Evolutionary conservation across 1,140 invertebrate species (phyloP).

Genomic region (Andrena cerasifolii): DNA sequence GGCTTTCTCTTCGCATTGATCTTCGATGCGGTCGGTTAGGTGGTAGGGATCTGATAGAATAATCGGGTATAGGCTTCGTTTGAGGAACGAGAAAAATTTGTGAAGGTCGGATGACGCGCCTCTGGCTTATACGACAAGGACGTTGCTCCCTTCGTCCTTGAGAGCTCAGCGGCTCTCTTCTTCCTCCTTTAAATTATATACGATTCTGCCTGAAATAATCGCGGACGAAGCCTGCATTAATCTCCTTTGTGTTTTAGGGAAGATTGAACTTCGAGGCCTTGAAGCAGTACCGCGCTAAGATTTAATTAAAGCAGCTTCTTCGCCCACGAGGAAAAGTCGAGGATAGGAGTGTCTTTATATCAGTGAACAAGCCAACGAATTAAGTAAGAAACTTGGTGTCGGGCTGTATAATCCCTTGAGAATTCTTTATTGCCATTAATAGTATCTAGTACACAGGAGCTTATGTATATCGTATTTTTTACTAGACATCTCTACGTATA

Average conservation of each 20-base stretch:
- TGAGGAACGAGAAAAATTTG: background rate
- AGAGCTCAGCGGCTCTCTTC: no score
- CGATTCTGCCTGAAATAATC: no score
- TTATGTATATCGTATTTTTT: no score
- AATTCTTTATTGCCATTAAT: constrained; percentile 3
- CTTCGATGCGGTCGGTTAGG: background rate
- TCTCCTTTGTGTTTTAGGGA: constrained; percentile 54
- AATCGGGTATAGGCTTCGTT: background rate
- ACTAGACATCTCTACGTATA: no score
- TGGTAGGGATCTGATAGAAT: constrained; percentile 29
- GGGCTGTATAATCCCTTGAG: background rate
- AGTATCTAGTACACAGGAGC: background rate
- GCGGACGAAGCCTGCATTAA: no score
- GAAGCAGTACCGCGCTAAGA: background rate
- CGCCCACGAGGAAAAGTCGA: no score
- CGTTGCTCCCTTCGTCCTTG: no score
- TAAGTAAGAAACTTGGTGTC: background rate
- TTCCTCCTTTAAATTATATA: no score
- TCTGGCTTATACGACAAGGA: constrained; percentile 5
- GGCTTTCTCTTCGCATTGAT: constrained; percentile 70
- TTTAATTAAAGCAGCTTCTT: background rate
- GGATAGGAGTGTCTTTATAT: no score
- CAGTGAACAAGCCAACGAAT: background rate
- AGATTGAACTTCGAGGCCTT: constrained; percentile 66
- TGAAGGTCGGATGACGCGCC: background rate